phyloP scores from a whole-genome alignment of 2,113 vertebrate species.

The Opisthocomus hoazin region DNA sequence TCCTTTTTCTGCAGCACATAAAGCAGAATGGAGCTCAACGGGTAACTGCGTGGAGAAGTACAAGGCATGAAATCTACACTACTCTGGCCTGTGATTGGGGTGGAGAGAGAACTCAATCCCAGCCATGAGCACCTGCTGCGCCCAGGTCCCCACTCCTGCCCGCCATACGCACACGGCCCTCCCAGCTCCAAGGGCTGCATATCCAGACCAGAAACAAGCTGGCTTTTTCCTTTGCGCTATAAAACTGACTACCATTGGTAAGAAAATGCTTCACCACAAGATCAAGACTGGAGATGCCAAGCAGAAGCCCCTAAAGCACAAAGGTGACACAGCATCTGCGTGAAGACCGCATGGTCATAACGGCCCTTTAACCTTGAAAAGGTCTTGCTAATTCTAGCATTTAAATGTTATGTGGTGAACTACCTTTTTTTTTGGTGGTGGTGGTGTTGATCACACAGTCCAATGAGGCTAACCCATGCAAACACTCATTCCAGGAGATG shows the following conservation, averaged over 20 bases:
- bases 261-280: neutral
- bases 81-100: neutral
- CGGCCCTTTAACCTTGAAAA: neutral
- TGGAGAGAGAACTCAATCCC: rapidly evolving
- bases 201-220: neutral
- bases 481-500: neutral
- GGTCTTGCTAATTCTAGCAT: neutral
- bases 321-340: neutral
- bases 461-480: neutral
- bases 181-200: neutral
- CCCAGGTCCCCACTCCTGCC: neutral
- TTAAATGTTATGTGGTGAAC: neutral
- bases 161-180: neutral
- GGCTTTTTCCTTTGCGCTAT: neutral
- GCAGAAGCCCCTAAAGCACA: neutral
- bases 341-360: neutral
- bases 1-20: neutral
- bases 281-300: neutral
- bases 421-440: too few species aligned
- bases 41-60: neutral
- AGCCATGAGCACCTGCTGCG: neutral
- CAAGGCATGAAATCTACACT: neutral
- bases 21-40: neutral
- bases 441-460: neutral
- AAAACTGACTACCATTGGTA: neutral